A percentile compares a stretch with the other conserved stretches of the same genome.
phyloP scores from a whole-genome alignment of 2,888 invertebrate genomes.

The Sphaerophoria rueppellii region DNA sequence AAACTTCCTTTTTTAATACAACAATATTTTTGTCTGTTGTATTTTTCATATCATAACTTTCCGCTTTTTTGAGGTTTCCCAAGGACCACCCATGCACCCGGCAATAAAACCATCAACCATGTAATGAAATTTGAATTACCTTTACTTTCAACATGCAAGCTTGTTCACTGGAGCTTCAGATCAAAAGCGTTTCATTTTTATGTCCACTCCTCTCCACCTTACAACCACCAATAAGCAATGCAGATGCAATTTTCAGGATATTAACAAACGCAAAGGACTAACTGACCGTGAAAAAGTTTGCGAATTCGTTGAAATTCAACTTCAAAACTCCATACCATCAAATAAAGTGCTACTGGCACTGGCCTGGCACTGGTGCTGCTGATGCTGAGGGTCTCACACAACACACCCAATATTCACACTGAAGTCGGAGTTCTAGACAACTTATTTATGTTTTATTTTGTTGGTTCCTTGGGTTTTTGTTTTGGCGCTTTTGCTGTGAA shows the following conservation, averaged over 20 bases:
- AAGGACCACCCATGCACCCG: background rate
- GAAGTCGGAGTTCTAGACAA: slow-evolving; percentile 18
- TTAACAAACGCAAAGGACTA: background rate
- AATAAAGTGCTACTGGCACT: background rate
- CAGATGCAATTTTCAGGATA: slow-evolving; percentile 6
- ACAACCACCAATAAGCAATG: background rate
- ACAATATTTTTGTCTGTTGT: too few species aligned
- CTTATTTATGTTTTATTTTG: slow-evolving; percentile 13
- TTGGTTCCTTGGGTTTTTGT: background rate
- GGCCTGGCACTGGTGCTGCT: background rate
- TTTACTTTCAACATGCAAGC: background rate
- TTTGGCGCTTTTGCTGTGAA: background rate
- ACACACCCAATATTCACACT: slow-evolving; percentile 19
- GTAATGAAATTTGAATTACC: slow-evolving; percentile 2
- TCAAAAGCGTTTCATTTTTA: background rate
- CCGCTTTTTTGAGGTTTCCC: too few species aligned
- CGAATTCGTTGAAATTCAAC: background rate
- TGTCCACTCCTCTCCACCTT: background rate
- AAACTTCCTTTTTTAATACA: too few species aligned
- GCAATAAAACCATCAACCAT: background rate
- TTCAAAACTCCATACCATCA: background rate
- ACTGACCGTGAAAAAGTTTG: slow-evolving; percentile 25
- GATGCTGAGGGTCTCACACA: background rate
- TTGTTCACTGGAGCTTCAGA: background rate
- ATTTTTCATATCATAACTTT: too few species aligned